Conservation (phyloP, 2,888 invertebrate genomes). For the Sarcophaga variegata region DNA sequence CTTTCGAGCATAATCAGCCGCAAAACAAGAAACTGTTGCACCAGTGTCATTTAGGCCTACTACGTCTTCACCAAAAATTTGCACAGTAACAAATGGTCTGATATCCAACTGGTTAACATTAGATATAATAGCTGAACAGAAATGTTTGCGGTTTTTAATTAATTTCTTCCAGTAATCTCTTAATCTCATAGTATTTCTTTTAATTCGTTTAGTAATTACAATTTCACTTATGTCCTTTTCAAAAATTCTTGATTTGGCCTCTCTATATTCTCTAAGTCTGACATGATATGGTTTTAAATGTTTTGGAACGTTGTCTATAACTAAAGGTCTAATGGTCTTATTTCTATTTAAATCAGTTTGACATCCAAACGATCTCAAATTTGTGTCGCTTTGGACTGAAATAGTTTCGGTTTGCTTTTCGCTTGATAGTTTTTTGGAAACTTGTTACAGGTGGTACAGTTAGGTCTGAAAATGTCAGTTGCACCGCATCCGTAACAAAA, state of each 20-base stretch:
- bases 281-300: conserved; percentile 12
- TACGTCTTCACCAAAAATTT: conserved; percentile 17
- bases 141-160: not conserved
- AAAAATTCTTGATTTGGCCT: conserved; percentile 9
- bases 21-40: too few relatives aligned
- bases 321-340: too few relatives aligned
- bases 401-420: not conserved
- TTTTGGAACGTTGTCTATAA: not conserved
- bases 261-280: conserved; percentile 10
- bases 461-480: too few relatives aligned
- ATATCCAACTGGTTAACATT: not conserved
- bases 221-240: not conserved
- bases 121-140: conserved; percentile 23
- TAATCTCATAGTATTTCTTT: not conserved
- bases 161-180: not conserved
- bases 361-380: conserved; percentile 9
- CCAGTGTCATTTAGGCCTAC: too few relatives aligned
- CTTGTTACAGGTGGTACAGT: too few relatives aligned
- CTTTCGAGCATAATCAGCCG: too few relatives aligned
- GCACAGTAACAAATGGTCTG: conserved; percentile 13
- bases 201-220: not conserved
- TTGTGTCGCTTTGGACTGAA: not conserved
- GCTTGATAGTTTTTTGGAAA: conserved; percentile 1
- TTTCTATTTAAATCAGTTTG: not conserved
- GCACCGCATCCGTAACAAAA: too few relatives aligned